Percentiles rank a stretch among this genome's conserved stretches.
These are phyloP conservation scores for Agonopterix alstromeriana DNA, from an alignment of 2,888 invertebrate genomes.

Conservation along the genomic window DNA sequence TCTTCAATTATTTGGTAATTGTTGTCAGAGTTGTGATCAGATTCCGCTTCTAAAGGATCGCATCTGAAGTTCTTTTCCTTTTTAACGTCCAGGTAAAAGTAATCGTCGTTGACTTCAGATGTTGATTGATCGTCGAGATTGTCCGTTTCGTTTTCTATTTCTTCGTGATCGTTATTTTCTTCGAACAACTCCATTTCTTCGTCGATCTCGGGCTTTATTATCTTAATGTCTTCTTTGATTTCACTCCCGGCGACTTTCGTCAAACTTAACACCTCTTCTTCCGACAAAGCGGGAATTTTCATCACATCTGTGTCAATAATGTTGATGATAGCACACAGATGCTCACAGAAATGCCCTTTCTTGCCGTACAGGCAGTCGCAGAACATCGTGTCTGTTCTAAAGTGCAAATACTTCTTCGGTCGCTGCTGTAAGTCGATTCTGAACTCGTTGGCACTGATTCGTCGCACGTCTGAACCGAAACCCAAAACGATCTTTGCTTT, in stretches of 20 bases:
- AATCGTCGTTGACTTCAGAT: slow-evolving; percentile 5
- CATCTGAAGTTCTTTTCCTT: slow-evolving; percentile 3
- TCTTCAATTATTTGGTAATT: not conserved
- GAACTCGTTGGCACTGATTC: slow-evolving; percentile 13
- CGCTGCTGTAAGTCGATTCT: slow-evolving; percentile 3
- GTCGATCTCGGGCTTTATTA: slow-evolving; percentile 2
- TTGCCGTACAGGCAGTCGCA: slow-evolving; percentile 27
- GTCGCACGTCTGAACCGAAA: slow-evolving; percentile 9
- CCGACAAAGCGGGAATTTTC: slow-evolving; percentile 9
- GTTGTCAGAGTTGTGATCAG: not conserved
- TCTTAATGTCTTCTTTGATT: not conserved
- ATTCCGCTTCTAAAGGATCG: slow-evolving; percentile 17
- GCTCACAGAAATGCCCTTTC: slow-evolving; percentile 27
- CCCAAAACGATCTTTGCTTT: slow-evolving; percentile 5
- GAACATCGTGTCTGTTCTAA: slow-evolving; percentile 25
- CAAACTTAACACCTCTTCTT: slow-evolving; percentile 12
- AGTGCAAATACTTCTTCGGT: slow-evolving; percentile 9
- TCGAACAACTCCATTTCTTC: not conserved
- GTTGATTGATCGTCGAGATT: not conserved
- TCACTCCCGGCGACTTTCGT: slow-evolving; percentile 17
- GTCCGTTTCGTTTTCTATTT: not conserved
- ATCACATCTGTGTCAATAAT: slow-evolving; percentile 10
- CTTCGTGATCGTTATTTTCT: not conserved
- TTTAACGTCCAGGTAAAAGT: slow-evolving; percentile 15
- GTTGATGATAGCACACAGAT: slow-evolving; percentile 24